A percentile compares a stretch with the other conserved stretches of the same genome.
phyloP scores from a whole-genome alignment of 1,140 invertebrate genomes.

The Macrostomum lignano region DNA sequence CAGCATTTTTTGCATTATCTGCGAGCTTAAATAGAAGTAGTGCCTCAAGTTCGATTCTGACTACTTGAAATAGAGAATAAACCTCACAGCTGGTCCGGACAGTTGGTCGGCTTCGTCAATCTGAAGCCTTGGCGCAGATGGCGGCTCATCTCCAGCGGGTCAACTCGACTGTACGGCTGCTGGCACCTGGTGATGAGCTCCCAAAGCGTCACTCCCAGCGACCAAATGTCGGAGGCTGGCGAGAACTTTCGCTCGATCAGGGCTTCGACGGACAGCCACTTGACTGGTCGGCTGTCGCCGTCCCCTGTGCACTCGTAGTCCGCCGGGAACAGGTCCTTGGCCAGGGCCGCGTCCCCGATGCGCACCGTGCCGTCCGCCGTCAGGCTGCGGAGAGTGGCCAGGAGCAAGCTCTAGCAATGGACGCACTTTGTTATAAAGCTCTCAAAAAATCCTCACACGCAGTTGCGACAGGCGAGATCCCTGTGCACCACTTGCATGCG shows the following conservation, averaged over 20 bases:
- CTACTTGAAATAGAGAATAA: no score
- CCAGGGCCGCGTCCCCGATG: constrained; percentile 62
- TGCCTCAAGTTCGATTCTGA: no score
- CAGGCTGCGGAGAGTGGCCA: constrained; percentile 32
- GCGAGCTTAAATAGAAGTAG: no score
- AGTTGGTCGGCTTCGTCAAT: no score
- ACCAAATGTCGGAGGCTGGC: constrained; percentile 57
- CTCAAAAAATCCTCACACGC: neutral
- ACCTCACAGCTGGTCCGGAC: no score
- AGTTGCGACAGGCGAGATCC: no score
- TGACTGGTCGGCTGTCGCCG: constrained; percentile 72
- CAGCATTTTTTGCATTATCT: no score
- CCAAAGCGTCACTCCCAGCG: no score
- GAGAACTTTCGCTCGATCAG: constrained; percentile 52
- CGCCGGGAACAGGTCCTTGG: constrained; percentile 62
- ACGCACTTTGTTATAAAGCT: neutral
- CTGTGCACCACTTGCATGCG: constrained; percentile 62
- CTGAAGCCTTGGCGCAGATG: no score
- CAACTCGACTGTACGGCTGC: no score
- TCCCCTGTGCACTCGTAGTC: constrained; percentile 80
- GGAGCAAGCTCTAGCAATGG: constrained; percentile 2
- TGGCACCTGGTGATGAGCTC: no score
- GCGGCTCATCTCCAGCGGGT: no score
- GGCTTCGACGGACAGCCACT: constrained; percentile 69
- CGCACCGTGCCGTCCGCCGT: constrained; percentile 59